phyloP scores from a whole-genome alignment of 2,888 invertebrate genomes.

The Eristalinus sepulchralis region DNA sequence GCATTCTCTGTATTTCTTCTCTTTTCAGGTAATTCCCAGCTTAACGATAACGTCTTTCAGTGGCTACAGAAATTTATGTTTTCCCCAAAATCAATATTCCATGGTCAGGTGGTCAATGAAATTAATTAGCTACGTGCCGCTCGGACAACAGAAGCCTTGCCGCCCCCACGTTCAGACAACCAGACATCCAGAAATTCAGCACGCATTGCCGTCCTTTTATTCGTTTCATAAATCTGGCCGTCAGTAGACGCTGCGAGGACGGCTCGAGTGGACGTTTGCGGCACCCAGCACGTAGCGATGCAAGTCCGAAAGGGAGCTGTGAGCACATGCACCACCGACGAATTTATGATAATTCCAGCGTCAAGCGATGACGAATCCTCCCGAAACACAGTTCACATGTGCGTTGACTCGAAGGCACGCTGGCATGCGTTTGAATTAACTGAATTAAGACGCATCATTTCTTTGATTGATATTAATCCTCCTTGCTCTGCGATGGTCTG shows the following conservation, averaged over 20 bases:
- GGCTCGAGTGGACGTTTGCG: background rate
- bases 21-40: constrained; percentile 32
- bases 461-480: constrained; percentile 58
- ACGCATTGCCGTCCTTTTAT: background rate
- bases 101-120: constrained; percentile 12
- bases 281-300: constrained; percentile 26
- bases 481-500: constrained; percentile 9
- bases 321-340: constrained; percentile 16
- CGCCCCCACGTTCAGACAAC: background rate
- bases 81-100: constrained; percentile 21
- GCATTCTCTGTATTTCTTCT: background rate
- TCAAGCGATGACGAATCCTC: constrained; percentile 26
- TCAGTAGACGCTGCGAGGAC: background rate
- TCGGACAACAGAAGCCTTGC: background rate
- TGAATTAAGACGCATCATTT: constrained; percentile 52
- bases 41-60: constrained; percentile 3
- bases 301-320: background rate
- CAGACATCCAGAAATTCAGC: background rate
- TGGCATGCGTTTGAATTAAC: constrained; percentile 43
- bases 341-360: constrained; percentile 42
- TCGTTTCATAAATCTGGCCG: background rate
- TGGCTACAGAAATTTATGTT: background rate
- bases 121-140: constrained; percentile 32
- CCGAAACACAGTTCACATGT: constrained; percentile 17
- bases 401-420: background rate